Conservation (phyloP, 2,888 invertebrate genomes). For the Lycaena phlaeas region DNA sequence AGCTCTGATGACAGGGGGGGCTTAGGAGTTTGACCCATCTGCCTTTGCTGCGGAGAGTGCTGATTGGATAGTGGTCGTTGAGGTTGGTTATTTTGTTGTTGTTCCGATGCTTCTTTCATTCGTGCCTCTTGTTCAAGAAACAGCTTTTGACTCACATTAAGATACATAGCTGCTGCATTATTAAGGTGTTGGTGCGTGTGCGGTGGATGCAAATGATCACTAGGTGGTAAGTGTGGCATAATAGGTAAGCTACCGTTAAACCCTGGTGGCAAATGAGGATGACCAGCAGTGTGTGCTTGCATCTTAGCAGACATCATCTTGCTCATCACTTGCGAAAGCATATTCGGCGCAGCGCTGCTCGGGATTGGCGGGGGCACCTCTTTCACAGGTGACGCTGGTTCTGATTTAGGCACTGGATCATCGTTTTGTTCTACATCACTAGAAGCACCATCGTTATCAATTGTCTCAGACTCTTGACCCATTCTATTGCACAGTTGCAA, state of each 20-base stretch:
- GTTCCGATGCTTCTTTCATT: constrained; percentile 78
- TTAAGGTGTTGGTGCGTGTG: constrained; percentile 75
- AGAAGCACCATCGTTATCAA: constrained; percentile 81
- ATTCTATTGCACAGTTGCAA: constrained; percentile 88
- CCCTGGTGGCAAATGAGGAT: constrained; percentile 73
- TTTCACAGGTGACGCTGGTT: constrained; percentile 72
- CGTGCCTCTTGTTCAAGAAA: constrained; percentile 86
- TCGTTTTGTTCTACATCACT: constrained; percentile 79
- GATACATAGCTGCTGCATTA: constrained; percentile 80
- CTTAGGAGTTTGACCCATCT: constrained; percentile 57
- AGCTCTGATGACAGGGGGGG: constrained; percentile 77
- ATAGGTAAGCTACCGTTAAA: constrained; percentile 74
- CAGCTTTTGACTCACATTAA: constrained; percentile 83
- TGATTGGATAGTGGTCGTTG: constrained; percentile 75
- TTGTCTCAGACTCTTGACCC: constrained; percentile 84
- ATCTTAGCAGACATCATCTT: constrained; percentile 78
- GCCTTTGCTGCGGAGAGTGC: constrained; percentile 70
- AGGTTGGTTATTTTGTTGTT: constrained; percentile 68
- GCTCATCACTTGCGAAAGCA: constrained; percentile 77
- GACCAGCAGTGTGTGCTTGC: constrained; percentile 69
- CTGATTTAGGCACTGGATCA: constrained; percentile 68
- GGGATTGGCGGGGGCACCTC: constrained; percentile 65
- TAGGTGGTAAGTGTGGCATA: constrained; percentile 68
- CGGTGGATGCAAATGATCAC: constrained; percentile 67
- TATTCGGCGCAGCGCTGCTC: constrained; percentile 59